Evolutionary conservation across 2,888 invertebrate genomes (phyloP).

Genomic region (Gerris lacustris): DNA sequence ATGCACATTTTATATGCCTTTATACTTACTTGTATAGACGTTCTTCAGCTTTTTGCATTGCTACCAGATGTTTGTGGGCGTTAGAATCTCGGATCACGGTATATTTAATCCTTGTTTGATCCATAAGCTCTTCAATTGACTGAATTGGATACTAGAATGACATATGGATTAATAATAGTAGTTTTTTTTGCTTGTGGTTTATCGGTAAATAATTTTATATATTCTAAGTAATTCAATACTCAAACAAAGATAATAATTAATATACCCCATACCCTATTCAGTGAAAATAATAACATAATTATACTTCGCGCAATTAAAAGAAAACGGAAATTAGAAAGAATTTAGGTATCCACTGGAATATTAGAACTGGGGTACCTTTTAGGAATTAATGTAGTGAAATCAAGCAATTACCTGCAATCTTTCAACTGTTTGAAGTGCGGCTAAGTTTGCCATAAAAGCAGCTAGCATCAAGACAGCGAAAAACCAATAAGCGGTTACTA

Average conservation of each 20-base stretch:
- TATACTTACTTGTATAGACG: constrained; percentile 56
- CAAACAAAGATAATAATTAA: too few species aligned
- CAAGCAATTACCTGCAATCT: background rate
- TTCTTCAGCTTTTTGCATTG: constrained; percentile 84
- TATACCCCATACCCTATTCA: too few species aligned
- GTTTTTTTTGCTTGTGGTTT: background rate
- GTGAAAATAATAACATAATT: too few species aligned
- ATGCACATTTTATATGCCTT: background rate
- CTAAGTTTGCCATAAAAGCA: constrained; percentile 73
- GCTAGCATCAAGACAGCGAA: constrained; percentile 84
- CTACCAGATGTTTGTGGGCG: constrained; percentile 68
- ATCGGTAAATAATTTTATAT: too few species aligned
- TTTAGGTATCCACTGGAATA: too few species aligned
- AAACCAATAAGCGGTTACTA: constrained; percentile 83
- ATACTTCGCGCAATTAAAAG: too few species aligned
- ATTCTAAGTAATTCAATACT: too few species aligned
- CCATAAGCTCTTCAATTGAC: constrained; percentile 70
- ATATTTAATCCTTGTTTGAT: constrained; percentile 78
- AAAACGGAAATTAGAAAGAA: too few species aligned
- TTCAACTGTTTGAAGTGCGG: constrained; percentile 70
- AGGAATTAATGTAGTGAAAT: too few species aligned
- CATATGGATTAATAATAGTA: background rate
- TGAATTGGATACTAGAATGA: constrained; percentile 60
- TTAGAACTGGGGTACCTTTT: too few species aligned
- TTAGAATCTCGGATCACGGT: constrained; percentile 65